Conservation (phyloP, 2,797 vertebrate species). For the Sarcoramphus papa region DNA sequence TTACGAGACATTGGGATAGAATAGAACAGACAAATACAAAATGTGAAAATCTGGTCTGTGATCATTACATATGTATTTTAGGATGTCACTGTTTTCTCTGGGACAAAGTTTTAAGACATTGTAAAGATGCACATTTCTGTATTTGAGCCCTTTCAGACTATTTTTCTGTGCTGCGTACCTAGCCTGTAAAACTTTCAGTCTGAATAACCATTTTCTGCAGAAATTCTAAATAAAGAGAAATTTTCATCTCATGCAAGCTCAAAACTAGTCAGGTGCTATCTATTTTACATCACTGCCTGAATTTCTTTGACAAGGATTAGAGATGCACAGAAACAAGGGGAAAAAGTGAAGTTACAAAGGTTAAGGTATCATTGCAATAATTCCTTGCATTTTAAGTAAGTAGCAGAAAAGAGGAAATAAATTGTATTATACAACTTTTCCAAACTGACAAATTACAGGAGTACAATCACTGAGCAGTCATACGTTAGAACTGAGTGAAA, state of each 20-base stretch:
- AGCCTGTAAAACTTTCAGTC: background rate
- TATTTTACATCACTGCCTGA: background rate
- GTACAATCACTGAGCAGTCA: background rate
- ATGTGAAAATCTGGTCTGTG: background rate
- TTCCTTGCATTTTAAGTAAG: background rate
- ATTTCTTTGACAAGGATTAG: background rate
- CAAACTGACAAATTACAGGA: background rate
- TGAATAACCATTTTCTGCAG: background rate
- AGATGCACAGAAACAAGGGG: background rate
- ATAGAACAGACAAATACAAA: background rate
- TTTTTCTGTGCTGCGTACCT: background rate
- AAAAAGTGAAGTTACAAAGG: background rate
- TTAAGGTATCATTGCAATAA: background rate
- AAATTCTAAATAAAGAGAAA: background rate
- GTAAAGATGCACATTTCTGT: rapidly evolving
- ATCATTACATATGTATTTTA: background rate
- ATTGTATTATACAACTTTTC: background rate
- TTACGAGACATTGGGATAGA: background rate
- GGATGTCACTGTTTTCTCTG: background rate
- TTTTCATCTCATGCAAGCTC: background rate
- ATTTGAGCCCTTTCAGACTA: background rate
- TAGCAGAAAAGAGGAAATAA: background rate
- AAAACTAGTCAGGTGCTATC: background rate
- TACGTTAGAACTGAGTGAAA: background rate
- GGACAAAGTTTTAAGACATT: background rate